Conservation (phyloP, 2,888 invertebrate genomes). For the Aphidoletes aphidimyza region DNA sequence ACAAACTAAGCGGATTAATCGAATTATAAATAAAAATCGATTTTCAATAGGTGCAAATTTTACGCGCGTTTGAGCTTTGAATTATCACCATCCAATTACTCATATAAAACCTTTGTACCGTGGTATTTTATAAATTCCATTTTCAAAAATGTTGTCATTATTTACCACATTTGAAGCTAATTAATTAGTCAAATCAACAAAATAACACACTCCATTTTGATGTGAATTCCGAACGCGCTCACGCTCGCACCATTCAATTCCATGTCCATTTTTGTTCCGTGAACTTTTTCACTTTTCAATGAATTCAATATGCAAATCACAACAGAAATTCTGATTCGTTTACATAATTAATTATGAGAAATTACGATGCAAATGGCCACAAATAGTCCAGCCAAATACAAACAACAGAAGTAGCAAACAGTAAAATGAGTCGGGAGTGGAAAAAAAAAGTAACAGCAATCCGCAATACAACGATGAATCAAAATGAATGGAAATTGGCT, state of each 20-base stretch:
- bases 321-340: conserved; percentile 22
- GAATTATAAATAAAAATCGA: neutral
- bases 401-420: too few relatives aligned
- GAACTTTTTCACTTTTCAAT: neutral
- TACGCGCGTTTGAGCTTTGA: neutral
- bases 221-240: too few relatives aligned
- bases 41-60: neutral
- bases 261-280: neutral
- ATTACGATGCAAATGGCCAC: conserved; percentile 28
- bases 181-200: conserved; percentile 41
- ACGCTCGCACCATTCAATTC: neutral
- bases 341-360: conserved; percentile 49
- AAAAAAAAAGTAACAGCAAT: too few relatives aligned
- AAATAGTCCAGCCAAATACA: neutral
- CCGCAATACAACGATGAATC: too few relatives aligned
- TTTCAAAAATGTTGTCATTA: neutral
- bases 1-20: neutral
- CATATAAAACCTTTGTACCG: neutral
- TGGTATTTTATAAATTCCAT: neutral
- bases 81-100: neutral
- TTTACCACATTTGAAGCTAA: neutral
- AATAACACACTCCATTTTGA: neutral
- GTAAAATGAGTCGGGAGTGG: too few relatives aligned
- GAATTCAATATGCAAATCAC: conserved; percentile 22
- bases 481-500: conserved; percentile 1